A percentile compares a stretch with the other conserved stretches of the same genome.
Conservation (phyloP, 2,797 vertebrate species). For the Tolypeutes matacus region DNA sequence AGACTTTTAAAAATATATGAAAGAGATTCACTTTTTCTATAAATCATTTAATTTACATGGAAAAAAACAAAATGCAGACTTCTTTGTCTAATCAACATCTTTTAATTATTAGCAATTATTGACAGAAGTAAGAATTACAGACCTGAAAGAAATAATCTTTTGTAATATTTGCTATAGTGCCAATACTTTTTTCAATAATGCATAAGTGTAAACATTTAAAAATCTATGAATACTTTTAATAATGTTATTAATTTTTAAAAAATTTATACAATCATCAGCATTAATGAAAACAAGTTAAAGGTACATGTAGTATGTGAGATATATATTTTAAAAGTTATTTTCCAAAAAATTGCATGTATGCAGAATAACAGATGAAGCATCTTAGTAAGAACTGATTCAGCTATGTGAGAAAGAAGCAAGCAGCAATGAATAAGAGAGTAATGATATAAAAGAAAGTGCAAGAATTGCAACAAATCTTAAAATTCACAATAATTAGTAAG, state of each 20-base stretch:
- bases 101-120: conserved; percentile 17
- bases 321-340: conserved; percentile 78
- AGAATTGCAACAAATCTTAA: not conserved
- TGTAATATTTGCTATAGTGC: not conserved
- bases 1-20: conserved; percentile 70
- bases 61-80: conserved; percentile 60
- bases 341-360: conserved; percentile 27
- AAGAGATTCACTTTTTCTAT: conserved; percentile 70
- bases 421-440: not conserved
- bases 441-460: not conserved
- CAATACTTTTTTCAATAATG: conserved; percentile 75
- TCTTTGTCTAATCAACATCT: conserved; percentile 40
- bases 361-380: not conserved
- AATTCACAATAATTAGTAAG: not conserved
- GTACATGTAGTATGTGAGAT: conserved; percentile 78
- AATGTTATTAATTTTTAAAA: conserved; percentile 82
- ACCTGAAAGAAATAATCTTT: conserved; percentile 10
- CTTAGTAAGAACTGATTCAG: not conserved
- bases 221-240: conserved; percentile 81
- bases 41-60: conserved; percentile 71
- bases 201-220: conserved; percentile 79
- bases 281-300: conserved; percentile 84
- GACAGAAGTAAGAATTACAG: not conserved
- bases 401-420: not conserved
- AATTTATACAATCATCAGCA: conserved; percentile 75